Conservation (phyloP, 2,888 invertebrate species). For the Agrochola macilenta region DNA sequence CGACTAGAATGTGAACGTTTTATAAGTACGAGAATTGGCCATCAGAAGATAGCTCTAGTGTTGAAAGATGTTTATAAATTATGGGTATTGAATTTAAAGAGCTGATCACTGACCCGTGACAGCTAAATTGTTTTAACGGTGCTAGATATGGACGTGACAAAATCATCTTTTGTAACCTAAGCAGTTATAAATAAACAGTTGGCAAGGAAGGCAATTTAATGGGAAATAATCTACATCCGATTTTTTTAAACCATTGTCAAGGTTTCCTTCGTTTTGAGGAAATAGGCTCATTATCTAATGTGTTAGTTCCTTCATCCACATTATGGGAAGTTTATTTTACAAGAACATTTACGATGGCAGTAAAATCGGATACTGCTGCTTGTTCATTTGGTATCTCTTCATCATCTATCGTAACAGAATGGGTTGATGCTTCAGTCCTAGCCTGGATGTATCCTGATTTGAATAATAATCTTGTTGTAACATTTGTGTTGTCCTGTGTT, state of each 20-base stretch:
- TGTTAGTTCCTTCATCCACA: constrained; percentile 33
- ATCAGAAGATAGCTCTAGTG: constrained; percentile 13
- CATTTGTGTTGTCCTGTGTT: not conserved
- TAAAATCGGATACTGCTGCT: not conserved
- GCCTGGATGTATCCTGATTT: not conserved
- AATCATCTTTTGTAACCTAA: constrained; percentile 1
- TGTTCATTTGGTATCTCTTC: not conserved
- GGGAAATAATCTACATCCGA: constrained; percentile 13
- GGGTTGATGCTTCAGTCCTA: not conserved
- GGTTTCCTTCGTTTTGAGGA: constrained; percentile 28
- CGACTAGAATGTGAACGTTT: too few species aligned
- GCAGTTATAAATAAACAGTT: not conserved
- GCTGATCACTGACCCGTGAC: constrained; percentile 16
- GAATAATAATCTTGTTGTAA: not conserved
- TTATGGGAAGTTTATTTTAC: constrained; percentile 6
- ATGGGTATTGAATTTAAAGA: constrained; percentile 12
- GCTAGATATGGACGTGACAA: constrained; percentile 10
- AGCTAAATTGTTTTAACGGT: constrained; percentile 8
- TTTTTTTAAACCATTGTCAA: constrained; percentile 32
- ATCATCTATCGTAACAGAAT: not conserved
- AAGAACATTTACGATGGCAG: not conserved
- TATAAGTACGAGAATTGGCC: too few species aligned
- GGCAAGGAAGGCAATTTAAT: constrained; percentile 6
- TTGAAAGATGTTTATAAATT: constrained; percentile 28
- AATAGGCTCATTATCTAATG: constrained; percentile 21